phyloP scores from a whole-genome alignment of 2,113 vertebrate genomes.

The Delphinapterus leucas region DNA sequence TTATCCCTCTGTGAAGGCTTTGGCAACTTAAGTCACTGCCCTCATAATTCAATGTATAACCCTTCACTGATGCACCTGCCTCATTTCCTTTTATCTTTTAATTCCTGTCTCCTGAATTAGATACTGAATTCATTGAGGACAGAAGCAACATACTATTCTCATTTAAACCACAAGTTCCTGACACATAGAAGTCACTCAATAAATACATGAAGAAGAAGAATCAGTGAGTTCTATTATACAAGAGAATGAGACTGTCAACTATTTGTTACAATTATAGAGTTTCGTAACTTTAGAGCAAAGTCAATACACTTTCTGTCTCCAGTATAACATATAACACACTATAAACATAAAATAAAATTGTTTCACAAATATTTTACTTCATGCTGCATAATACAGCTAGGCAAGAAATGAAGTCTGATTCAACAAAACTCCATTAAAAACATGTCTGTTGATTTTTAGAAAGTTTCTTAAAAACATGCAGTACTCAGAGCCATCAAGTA shows the following conservation, averaged over 20 bases:
- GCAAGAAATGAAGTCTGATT: neutral
- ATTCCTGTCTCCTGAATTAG: neutral
- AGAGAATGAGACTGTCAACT: neutral
- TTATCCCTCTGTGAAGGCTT: neutral
- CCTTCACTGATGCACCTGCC: neutral
- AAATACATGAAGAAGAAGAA: neutral
- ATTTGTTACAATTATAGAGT: neutral
- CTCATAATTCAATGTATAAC: neutral
- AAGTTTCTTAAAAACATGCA: constrained; percentile 49
- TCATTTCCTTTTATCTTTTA: neutral
- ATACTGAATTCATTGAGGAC: neutral
- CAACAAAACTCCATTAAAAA: constrained; percentile 41
- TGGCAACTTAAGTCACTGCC: neutral
- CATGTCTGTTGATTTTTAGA: constrained; percentile 40
- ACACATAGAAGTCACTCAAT: neutral
- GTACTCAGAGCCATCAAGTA: constrained; percentile 24
- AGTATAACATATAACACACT: constrained; percentile 30
- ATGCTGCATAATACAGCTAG: neutral
- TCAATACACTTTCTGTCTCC: neutral
- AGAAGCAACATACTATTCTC: neutral
- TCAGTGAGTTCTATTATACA: neutral
- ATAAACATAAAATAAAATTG: constrained; percentile 43
- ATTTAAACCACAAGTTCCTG: neutral
- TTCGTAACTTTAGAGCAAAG: constrained; percentile 21
- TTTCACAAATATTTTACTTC: constrained; percentile 41